Base-by-base conservation (phyloP, 1,140 invertebrate species). In the Ostrea edulis region DNA sequence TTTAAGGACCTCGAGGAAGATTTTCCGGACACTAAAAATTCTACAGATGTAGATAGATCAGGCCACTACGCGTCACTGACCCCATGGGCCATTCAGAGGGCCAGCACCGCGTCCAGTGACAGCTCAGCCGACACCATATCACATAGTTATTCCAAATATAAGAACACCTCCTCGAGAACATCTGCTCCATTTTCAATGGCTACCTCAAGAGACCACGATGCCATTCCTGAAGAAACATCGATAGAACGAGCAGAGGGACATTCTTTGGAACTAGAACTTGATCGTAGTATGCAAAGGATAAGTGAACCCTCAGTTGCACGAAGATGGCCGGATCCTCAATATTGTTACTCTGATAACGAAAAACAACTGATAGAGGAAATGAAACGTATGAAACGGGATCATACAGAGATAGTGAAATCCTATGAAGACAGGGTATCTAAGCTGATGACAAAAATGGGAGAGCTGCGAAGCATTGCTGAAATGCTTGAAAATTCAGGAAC, bases 361-460 rank as follows among this genome's bases (percentile, higher is more conserved):
- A 94, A 94, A 90, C 93, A 94, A 86, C 90, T 94, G n/a, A 92
- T 94, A 81, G 94, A 94, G 87, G 93, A 94, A 88, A 94, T 94
- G 93, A 93, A 93, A 68, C 86, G 92, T 51, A 94, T 94, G 93
- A 93, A 94, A 86, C 90, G 92, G 44, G 93, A 94, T 87, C 93
- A 94, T 88, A 91, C 93, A 82, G 86, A 92, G 71, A 91, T 93
- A 4, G 88, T 94, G 22, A 89, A 90, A 65, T 92, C 92, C 0
- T 94, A 94, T 85, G 94, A 94, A 88, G 92, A 93, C 29, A 89
- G 93, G 53, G 93, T 94, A 77, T 94, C 92, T 86, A 93, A 94
- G 86, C 89, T 94, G 54, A 94, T 94, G 93, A 90, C 92, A n/a
- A 94, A 93, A 88, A 94, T 94, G 93, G 92, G 94, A 84, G 93